Percentiles rank a stretch among this genome's conserved stretches.
Evolutionary conservation across 2,797 vertebrate genomes (phyloP).

Genomic region (Mastacembelus armatus): DNA sequence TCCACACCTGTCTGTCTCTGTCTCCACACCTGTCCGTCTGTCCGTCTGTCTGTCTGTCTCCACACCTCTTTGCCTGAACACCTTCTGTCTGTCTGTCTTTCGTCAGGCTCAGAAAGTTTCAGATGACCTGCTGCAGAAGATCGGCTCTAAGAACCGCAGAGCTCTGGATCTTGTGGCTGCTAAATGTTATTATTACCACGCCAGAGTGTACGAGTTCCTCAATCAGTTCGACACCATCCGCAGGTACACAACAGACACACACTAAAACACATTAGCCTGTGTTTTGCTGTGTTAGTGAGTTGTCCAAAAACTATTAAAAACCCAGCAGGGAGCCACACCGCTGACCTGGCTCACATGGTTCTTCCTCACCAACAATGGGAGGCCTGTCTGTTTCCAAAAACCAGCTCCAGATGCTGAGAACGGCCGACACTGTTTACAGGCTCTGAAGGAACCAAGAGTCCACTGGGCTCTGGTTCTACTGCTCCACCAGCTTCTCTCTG

Average conservation of each 20-base stretch:
- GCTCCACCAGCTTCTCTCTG: too few species aligned
- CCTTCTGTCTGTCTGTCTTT: background rate
- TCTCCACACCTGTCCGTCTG: background rate
- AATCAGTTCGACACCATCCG: constrained; percentile 87
- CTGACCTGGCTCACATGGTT: too few species aligned
- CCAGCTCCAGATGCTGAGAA: too few species aligned
- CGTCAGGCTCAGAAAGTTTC: constrained; percentile 95
- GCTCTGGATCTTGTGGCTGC: constrained; percentile 95
- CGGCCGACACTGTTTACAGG: too few species aligned
- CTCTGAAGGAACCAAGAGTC: too few species aligned
- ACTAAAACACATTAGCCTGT: background rate
- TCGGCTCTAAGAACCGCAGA: constrained; percentile 93
- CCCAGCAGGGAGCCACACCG: too few species aligned
- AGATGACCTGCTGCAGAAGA: constrained; percentile 95
- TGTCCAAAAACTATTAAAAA: too few species aligned
- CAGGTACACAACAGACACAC: constrained; percentile 19
- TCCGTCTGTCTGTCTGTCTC: background rate
- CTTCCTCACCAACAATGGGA: too few species aligned
- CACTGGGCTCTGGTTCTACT: too few species aligned
- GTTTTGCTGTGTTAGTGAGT: too few species aligned
- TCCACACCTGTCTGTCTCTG: background rate
- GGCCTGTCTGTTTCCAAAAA: too few species aligned
- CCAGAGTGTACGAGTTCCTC: constrained; percentile 94
- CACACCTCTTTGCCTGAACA: too few species aligned
- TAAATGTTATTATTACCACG: constrained; percentile 97